Base-by-base conservation (phyloP, 2,113 vertebrate species). In the Saimiri boliviensis region DNA sequence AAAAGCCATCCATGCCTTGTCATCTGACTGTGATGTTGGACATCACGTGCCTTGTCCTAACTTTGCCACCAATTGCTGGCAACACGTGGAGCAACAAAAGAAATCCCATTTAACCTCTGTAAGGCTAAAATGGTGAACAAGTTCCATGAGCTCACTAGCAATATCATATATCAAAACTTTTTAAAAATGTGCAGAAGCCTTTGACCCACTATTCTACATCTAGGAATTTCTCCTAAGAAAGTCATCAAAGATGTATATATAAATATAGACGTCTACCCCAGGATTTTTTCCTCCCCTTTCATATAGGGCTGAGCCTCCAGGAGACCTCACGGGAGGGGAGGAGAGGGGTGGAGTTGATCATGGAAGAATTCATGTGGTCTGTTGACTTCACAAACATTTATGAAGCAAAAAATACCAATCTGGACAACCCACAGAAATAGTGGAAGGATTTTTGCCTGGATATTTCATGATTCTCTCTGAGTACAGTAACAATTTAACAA, bases 221-320 rank as follows among this genome's bases (percentile, higher is more conserved):
- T n/a, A n/a, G 60, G 17, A 89, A 79, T 94, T 81, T 87, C n/a
- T 70, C 77, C 52, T 91, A 45, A 47, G 37, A 49, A 89, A 94
- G 83, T 5, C 45, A 58, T 58, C 71, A 45, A 52, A n/a, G 16
- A 63, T 21, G 35, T 37, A 20, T 35, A 47, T 4, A 74, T 1
- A 77, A 12, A 89, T 27, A 35, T 1, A 21, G 12, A 47, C 35
- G 37, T 40, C n/a, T 12, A 58, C 14, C 2, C 14, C 8, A 3
- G 1, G 8, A 2, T 13, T 47, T 70, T 91, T 49, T 66, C 37
- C 25, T 77, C 35, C 63, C 14, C 10, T 40, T 20, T 37, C 12
- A 37, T 14, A 32, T 16, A 17, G 30, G 21, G 10, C n/a, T 54
- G 30, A 86, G 56, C 37, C 40, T 25, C 42, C 30, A 81, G 42